These are phyloP conservation scores for Eurytoma californica DNA, from an alignment of 2,888 invertebrate species.

Conservation along the genomic window DNA sequence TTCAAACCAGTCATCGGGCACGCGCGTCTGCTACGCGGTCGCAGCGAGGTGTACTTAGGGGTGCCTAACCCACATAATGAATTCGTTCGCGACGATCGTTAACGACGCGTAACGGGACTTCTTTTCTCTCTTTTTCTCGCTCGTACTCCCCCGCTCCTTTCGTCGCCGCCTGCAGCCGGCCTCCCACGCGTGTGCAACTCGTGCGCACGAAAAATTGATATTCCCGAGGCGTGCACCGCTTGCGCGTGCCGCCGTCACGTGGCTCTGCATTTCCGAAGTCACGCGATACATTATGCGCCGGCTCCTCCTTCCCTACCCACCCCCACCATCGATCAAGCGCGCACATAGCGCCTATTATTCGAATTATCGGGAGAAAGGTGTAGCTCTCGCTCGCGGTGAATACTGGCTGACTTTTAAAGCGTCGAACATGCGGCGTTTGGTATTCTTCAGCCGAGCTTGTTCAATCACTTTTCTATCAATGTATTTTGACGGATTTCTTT, in stretches of 20 bases:
- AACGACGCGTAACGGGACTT: slow-evolving; percentile 28
- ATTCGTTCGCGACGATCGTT: slow-evolving; percentile 26
- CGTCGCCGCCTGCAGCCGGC: background rate
- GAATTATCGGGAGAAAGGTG: slow-evolving; percentile 29
- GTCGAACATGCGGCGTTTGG: no score
- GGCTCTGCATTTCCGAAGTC: slow-evolving; percentile 18
- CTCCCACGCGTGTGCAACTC: slow-evolving; percentile 11
- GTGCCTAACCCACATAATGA: slow-evolving; percentile 10
- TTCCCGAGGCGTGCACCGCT: slow-evolving; percentile 28
- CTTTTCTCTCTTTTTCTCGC: background rate
- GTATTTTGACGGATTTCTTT: no score
- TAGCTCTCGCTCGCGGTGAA: background rate
- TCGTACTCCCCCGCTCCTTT: background rate
- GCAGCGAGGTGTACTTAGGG: background rate
- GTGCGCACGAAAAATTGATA: slow-evolving; percentile 44
- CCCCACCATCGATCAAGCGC: slow-evolving; percentile 39
- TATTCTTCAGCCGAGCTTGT: no score
- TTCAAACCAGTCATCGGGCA: slow-evolving; percentile 3
- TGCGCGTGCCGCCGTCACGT: slow-evolving; percentile 11
- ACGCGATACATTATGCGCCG: slow-evolving; percentile 39
- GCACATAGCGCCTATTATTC: slow-evolving; percentile 11
- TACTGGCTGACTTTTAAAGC: no score
- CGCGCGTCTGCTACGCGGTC: background rate
- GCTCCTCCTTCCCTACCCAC: background rate
- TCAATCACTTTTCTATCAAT: no score